Evolutionary conservation across 2,797 vertebrate species (phyloP).

Genomic region (Sebastiscus albofasciatus): DNA sequence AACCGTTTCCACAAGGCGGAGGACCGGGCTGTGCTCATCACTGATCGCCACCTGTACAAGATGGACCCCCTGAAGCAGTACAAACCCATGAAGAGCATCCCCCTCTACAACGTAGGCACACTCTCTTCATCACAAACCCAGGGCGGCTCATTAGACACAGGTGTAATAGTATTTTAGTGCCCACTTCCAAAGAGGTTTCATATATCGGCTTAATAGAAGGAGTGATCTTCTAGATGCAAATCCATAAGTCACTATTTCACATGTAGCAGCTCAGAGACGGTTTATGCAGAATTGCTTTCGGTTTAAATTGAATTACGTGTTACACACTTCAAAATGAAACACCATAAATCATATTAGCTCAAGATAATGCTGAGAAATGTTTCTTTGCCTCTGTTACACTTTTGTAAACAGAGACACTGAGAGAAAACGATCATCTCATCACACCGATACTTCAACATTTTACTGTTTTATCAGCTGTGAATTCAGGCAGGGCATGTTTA

Average conservation of each 20-base stretch:
- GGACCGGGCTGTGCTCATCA: slow-evolving; percentile 93
- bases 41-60: slow-evolving; percentile 97
- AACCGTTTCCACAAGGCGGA: slow-evolving; percentile 96
- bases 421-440: background rate
- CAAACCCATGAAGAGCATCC: slow-evolving; percentile 97
- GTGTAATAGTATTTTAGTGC: background rate
- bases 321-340: background rate
- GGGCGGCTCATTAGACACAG: background rate
- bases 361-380: background rate
- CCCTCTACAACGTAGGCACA: slow-evolving; percentile 92
- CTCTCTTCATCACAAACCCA: background rate
- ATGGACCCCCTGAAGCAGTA: slow-evolving; percentile 97
- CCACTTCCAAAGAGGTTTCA: background rate
- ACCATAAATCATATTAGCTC: background rate
- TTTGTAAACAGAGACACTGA: background rate
- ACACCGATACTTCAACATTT: background rate
- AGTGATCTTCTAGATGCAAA: background rate
- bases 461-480: no score
- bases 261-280: background rate
- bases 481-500: no score
- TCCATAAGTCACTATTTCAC: background rate
- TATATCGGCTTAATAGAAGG: background rate
- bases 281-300: background rate
- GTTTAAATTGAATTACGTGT: background rate
- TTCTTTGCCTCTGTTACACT: background rate